phyloP scores from a whole-genome alignment of 2,888 invertebrate species.

The Synergus laeviventris region DNA sequence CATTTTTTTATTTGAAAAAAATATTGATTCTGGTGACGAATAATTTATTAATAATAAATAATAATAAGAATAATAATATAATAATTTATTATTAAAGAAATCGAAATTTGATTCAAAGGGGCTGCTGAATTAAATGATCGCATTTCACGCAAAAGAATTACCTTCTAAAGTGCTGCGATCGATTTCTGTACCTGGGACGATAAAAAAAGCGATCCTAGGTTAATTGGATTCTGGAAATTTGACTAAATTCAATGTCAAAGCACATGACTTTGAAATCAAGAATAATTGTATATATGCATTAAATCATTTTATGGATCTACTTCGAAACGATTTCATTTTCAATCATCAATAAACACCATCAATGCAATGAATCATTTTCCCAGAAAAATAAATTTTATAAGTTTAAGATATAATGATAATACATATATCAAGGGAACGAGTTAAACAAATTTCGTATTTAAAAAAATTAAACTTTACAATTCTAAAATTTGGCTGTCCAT shows the following conservation, averaged over 20 bases:
- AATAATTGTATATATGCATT: not conserved
- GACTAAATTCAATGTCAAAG: not conserved
- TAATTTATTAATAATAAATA: no score
- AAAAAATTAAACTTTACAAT: not conserved
- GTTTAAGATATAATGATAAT: not conserved
- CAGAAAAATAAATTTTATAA: not conserved
- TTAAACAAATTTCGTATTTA: not conserved
- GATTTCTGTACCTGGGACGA: not conserved
- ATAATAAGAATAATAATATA: no score
- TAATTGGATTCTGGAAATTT: not conserved
- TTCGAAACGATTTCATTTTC: no score
- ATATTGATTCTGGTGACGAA: not conserved
- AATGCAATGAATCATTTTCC: not conserved
- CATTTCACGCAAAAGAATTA: not conserved
- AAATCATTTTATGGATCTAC: not conserved
- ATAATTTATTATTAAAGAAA: not conserved
- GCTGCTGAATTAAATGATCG: not conserved
- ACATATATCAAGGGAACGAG: not conserved
- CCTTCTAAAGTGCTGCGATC: not conserved
- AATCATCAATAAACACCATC: not conserved
- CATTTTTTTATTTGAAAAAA: no score
- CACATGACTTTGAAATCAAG: not conserved
- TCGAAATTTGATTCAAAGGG: not conserved
- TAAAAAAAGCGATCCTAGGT: constrained; percentile 1
- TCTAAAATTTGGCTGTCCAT: not conserved